Evolutionary conservation across 37 sponge, comb jelly and placozoan species (phyloP).

Genomic region (Cladorhizidae sp.): DNA sequence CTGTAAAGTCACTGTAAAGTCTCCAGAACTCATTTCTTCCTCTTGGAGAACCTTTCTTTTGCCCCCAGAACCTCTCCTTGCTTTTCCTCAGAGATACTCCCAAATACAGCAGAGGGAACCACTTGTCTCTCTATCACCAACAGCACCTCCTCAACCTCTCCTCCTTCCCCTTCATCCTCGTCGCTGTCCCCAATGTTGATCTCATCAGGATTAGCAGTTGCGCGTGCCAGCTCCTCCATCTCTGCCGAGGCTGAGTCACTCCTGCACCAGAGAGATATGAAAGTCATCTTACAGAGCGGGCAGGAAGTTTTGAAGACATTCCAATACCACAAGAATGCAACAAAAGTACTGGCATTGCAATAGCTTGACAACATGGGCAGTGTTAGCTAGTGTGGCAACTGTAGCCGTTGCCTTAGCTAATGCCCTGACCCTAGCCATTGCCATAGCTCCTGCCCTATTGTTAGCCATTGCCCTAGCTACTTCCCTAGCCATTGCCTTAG

Average conservation of each 20-base stretch:
- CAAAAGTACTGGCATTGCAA: background rate
- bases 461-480: too few relatives aligned
- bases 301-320: too few relatives aligned
- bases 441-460: too few relatives aligned
- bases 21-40: constrained; percentile 16
- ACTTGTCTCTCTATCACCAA: constrained; percentile 56
- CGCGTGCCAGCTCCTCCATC: constrained; percentile 74
- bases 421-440: too few relatives aligned
- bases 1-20: background rate
- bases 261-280: too few relatives aligned
- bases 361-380: too few relatives aligned
- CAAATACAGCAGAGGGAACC: constrained; percentile 82
- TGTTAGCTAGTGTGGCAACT: too few relatives aligned
- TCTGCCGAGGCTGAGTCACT: constrained; percentile 74
- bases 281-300: background rate
- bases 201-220: constrained; percentile 87
- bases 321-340: background rate
- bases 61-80: constrained; percentile 62
- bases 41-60: constrained; percentile 33
- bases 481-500: too few relatives aligned
- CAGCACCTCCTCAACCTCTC: constrained; percentile 2
- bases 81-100: constrained; percentile 67
- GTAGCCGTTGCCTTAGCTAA: too few relatives aligned
- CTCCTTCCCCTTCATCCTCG: constrained; percentile 25
- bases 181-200: constrained; percentile 85